Percentiles rank a stretch among this genome's conserved stretches.
Evolutionary conservation across 2,113 vertebrate species (phyloP).

Genomic region (Monarcha castaneiventris): DNA sequence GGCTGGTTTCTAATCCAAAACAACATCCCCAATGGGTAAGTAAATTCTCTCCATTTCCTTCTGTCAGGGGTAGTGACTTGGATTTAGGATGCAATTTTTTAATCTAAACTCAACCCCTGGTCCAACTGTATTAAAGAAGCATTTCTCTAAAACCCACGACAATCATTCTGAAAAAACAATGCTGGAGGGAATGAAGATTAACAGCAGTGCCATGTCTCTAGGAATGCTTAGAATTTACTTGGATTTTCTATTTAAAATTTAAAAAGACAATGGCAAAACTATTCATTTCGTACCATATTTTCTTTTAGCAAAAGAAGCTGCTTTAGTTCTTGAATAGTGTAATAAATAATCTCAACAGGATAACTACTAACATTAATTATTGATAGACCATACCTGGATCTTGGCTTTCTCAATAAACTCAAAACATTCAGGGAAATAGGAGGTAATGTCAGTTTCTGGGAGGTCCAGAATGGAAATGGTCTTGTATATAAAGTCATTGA

Average conservation of each 20-base stretch:
- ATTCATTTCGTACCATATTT: not conserved
- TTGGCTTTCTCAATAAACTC: slow-evolving; percentile 89
- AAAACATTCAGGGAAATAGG: slow-evolving; percentile 88
- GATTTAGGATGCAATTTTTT: not conserved
- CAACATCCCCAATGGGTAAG: not conserved
- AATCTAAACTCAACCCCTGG: not conserved
- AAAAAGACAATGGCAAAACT: not conserved
- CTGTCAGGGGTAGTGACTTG: not conserved
- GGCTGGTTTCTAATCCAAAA: not conserved
- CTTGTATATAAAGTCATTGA: slow-evolving; percentile 77
- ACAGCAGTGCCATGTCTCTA: not conserved
- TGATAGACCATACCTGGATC: slow-evolving; percentile 75
- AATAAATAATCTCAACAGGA: not conserved
- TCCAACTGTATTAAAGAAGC: not conserved
- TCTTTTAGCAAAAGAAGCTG: not conserved
- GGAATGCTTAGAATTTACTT: not conserved
- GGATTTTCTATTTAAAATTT: not conserved
- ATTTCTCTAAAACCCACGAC: not conserved
- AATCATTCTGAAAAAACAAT: not conserved
- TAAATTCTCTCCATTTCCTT: not conserved
- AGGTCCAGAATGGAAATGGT: slow-evolving; percentile 87
- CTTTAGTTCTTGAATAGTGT: not conserved
- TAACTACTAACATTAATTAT: not conserved
- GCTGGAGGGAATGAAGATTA: not conserved
- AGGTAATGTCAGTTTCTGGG: slow-evolving; percentile 86